These are phyloP conservation scores for Salpingus planirostris DNA, from an alignment of 2,888 invertebrate species.

Conservation along the genomic window DNA sequence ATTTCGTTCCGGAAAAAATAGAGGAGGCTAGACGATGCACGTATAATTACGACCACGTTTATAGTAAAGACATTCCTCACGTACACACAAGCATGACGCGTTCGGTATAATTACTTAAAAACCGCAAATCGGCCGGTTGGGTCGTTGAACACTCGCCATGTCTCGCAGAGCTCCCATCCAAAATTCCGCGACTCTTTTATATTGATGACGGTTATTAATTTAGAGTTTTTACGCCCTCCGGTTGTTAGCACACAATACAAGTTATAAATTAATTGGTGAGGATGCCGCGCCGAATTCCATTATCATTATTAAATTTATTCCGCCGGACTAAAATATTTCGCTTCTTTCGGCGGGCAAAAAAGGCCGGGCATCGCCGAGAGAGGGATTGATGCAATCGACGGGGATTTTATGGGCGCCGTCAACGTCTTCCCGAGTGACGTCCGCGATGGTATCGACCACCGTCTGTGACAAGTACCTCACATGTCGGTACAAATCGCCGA, in stretches of 20 bases:
- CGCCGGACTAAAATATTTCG: constrained; percentile 12
- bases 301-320: constrained; percentile 18
- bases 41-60: too few relatives aligned
- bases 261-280: constrained; percentile 23
- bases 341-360: too few relatives aligned
- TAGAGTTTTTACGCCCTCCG: constrained; percentile 12
- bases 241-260: constrained; percentile 24
- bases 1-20: too few relatives aligned
- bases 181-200: too few relatives aligned
- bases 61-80: not conserved
- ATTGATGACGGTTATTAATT: constrained; percentile 14
- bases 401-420: too few relatives aligned
- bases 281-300: constrained; percentile 18
- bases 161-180: too few relatives aligned
- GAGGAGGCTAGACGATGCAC: too few relatives aligned
- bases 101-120: not conserved
- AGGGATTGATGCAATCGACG: too few relatives aligned
- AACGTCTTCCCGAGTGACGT: too few relatives aligned
- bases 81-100: not conserved
- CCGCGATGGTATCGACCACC: constrained; percentile 4
- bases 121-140: not conserved
- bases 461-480: constrained; percentile 4
- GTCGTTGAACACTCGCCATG: not conserved
- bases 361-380: too few relatives aligned
- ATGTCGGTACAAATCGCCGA: constrained; percentile 8